A percentile compares a stretch with the other conserved stretches of the same genome.
phyloP scores from a whole-genome alignment of 1,140 invertebrate species.

The Drosophila nasuta region DNA sequence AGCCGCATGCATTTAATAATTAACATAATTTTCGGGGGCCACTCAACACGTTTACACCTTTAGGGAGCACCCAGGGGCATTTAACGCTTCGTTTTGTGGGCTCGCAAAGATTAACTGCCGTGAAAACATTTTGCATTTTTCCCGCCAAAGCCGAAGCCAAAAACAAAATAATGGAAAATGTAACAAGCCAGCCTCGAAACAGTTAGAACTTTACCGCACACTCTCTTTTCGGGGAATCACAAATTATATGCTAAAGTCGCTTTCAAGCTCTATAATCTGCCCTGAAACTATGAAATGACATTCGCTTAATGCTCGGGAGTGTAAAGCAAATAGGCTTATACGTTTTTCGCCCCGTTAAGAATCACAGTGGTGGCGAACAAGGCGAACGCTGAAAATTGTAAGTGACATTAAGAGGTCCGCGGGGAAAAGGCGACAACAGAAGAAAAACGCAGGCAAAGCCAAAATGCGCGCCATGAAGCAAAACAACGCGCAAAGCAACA shows the following conservation, averaged over 20 bases:
- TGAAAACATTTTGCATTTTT: slow-evolving; percentile 74
- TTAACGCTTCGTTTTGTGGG: slow-evolving; percentile 73
- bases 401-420: slow-evolving; percentile 70
- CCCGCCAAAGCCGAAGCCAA: slow-evolving; percentile 9
- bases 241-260: slow-evolving; percentile 3
- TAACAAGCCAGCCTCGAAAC: slow-evolving; percentile 1
- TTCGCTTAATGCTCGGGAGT: not conserved
- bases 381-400: slow-evolving; percentile 46
- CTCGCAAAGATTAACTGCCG: slow-evolving; percentile 75
- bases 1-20: slow-evolving; percentile 70
- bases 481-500: slow-evolving; percentile 30
- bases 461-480: slow-evolving; percentile 22
- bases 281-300: not conserved
- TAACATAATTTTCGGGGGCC: slow-evolving; percentile 71
- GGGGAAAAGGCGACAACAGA: slow-evolving; percentile 42
- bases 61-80: slow-evolving; percentile 52
- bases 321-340: slow-evolving; percentile 4
- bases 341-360: slow-evolving; percentile 2
- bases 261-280: slow-evolving; percentile 4
- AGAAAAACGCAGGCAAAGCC: slow-evolving; percentile 8
- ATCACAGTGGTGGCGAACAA: slow-evolving; percentile 10
- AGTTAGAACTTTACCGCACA: not conserved
- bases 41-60: slow-evolving; percentile 79
- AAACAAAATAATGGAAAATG: slow-evolving; percentile 31
- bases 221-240: not conserved